Evolutionary conservation across 2,113 vertebrate genomes (phyloP).

Genomic region (Trematocara stigmaticum): DNA sequence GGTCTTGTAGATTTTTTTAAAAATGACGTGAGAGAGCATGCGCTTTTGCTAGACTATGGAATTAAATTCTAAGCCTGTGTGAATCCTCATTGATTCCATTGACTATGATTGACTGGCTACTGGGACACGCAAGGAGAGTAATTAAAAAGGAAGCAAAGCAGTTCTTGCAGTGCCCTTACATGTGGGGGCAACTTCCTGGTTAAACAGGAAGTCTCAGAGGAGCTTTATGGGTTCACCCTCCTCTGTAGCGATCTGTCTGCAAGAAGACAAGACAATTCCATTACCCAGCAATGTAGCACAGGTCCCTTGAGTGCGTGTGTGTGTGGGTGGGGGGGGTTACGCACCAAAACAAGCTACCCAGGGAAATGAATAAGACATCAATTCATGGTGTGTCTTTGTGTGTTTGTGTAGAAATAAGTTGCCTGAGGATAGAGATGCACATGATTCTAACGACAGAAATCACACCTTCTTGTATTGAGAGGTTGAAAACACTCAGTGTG

Average conservation of each 20-base stretch:
- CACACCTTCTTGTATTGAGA: neutral
- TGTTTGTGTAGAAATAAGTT: constrained; percentile 27
- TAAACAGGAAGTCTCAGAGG: constrained; percentile 46
- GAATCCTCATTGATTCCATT: neutral
- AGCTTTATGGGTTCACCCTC: constrained; percentile 11
- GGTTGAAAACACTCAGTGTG: neutral
- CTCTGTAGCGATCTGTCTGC: constrained; percentile 45
- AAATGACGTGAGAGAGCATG: neutral
- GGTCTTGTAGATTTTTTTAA: neutral
- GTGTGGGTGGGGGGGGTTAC: neutral
- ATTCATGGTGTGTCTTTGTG: neutral
- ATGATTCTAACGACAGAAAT: constrained; percentile 36
- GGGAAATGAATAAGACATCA: constrained; percentile 36
- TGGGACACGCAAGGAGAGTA: neutral
- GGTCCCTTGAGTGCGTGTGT: constrained; percentile 30
- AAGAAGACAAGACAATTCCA: constrained; percentile 63
- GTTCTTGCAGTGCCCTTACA: constrained; percentile 18
- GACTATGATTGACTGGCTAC: neutral
- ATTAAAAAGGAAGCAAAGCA: constrained; percentile 40
- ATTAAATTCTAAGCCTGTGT: neutral
- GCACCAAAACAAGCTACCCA: constrained; percentile 27
- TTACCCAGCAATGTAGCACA: constrained; percentile 52
- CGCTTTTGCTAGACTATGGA: neutral
- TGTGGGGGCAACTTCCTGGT: constrained; percentile 25
- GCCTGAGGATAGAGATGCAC: constrained; percentile 25